Evolutionary conservation across 2,888 invertebrate genomes (phyloP), one percentile per base, ranked within the genome.

Genomic region (Argyresthia albistria): DNA sequence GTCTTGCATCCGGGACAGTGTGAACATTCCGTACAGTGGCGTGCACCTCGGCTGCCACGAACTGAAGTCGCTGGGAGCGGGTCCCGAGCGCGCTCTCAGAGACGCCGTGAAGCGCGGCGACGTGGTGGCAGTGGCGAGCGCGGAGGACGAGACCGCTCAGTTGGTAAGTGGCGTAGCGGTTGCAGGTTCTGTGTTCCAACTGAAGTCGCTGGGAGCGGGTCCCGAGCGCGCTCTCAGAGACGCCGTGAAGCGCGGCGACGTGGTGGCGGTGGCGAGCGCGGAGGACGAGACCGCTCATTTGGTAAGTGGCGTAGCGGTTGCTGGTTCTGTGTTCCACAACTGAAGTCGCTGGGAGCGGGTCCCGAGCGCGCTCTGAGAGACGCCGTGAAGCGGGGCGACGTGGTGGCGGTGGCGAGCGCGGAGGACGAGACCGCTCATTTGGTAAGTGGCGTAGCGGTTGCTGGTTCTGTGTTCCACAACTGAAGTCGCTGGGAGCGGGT

Each of bases 1-100:
- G 62, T 94, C 94, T 53, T 92, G 93, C 56, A 90, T 97, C 53
- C 91, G 91, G 11, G 92, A 92, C 50, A 96, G 97, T 73, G 90
- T 97, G 51, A 97, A 97, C 80, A 92, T 98, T 67, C 97, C 97
- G 3, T 95, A 94, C 78, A 93, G 93, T 47, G 92, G 93, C 14
- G 93, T 96, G 0, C 91, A 92, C 56, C 84, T 94, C 51, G 91
- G 91, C 0, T 91, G 92, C 57, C 89, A 88, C 51, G 91, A 93
- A 61, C 75, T 95, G 8, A 93, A 94, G 59, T 90, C 92, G 11
- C 80, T 94, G 4, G 92, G 95, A 10, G 78, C 91, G 1, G 89
- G 91, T 14, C 90, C 92, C 53, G 77, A 90, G 50, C 89, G 89
- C 54, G 80, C 84, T 7, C 75, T 89, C 10, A 75, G 91, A 12